A percentile compares a stretch with the other conserved stretches of the same genome.
Conservation (phyloP, 2,113 vertebrate genomes). For the Brachirus orientalis region DNA sequence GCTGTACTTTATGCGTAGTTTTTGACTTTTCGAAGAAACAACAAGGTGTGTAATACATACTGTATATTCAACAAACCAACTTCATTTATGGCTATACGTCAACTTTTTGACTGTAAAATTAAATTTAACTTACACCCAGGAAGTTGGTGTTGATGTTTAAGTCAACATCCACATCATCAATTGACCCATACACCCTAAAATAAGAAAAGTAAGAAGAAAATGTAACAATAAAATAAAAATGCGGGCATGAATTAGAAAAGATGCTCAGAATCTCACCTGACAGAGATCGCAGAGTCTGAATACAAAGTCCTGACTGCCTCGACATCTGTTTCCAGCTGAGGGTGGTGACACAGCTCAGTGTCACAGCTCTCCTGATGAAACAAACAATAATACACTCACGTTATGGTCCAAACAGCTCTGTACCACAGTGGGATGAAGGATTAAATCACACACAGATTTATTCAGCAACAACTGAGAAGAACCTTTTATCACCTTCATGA, state of each 20-base stretch:
- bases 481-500: no score
- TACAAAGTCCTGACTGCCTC: constrained; percentile 90
- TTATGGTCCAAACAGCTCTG: no score
- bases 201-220: constrained; percentile 1
- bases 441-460: no score
- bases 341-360: constrained; percentile 87
- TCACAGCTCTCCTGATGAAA: constrained; percentile 83
- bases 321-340: constrained; percentile 90
- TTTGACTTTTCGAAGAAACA: no score
- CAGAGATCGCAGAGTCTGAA: constrained; percentile 86
- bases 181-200: constrained; percentile 87
- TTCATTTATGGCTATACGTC: no score
- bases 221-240: background rate
- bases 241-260: background rate
- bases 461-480: no score
- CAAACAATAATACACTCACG: constrained; percentile 53
- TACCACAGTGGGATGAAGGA: no score
- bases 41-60: no score
- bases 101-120: no score
- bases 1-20: no score
- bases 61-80: no score
- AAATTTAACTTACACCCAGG: constrained; percentile 86
- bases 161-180: constrained; percentile 92
- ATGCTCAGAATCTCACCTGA: constrained; percentile 80
- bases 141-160: constrained; percentile 88